Base-by-base conservation (phyloP, 2,888 invertebrate species). In the Ariolimax columbianus region DNA sequence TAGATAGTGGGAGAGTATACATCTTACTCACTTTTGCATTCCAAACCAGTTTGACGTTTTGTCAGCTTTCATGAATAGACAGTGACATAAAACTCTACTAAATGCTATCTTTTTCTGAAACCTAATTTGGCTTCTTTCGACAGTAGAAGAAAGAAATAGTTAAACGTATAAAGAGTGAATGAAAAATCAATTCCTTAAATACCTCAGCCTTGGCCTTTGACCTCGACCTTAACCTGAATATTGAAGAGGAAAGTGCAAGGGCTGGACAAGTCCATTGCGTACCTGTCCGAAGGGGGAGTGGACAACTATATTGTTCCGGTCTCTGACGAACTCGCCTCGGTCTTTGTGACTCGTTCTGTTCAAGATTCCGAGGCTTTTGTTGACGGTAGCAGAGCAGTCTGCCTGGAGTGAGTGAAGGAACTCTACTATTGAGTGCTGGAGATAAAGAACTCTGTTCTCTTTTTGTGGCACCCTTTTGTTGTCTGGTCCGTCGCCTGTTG, bases 271-370 rank as follows among this genome's bases (percentile, higher is more conserved):
- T 51, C 40, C 68, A 40, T 73, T 36, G 36, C 51, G 26, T 72
- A n/a, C 26, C 55, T n/a, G 72, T 81, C 70, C 36, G 40, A 66
- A 19, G 51, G 55, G 82, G 82, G 72, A 73, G 72, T 70, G 82
- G 82, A 55, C 51, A 30, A 33, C 26, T 14, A 26, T 26, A 36
- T 63, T 78, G 78, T 78, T 19, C 23, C 9, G 38, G 36, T 11
- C 2, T 40, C 38, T 23, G 63, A 40, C 23, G 59, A 38, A 63
- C 63, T 55, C 26, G 78, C 38, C 26, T 26, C n/a, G 33, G 26
- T n/a, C 63, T n/a, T 78, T 78, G 78, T 78, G 59, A 78, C 63
- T 26, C 63, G 78, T 40, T 78, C 78, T 78, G 78, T 78, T 38
- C 26, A 40, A 63, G 59, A 78, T 55, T 51, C 78, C 36, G 38